Conservation (phyloP, 1,140 invertebrate species). For the Drosophila tsacasi region DNA sequence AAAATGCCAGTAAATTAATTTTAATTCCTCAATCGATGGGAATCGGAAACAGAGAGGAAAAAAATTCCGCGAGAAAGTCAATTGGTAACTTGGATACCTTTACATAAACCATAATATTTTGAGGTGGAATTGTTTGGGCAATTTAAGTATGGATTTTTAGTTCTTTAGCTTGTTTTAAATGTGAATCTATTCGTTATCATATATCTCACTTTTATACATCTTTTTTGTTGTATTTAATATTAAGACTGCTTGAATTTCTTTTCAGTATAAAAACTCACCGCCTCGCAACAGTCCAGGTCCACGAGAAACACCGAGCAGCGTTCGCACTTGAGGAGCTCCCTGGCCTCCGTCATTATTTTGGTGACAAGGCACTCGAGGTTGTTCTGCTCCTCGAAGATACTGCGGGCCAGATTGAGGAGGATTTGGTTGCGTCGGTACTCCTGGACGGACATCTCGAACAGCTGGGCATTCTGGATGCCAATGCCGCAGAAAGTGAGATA, state of each 20-base stretch:
- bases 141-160: background rate
- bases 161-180: background rate
- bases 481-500: slow-evolving; percentile 99
- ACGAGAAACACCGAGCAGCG: slow-evolving; percentile 95
- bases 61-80: background rate
- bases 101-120: too few species aligned
- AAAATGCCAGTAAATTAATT: slow-evolving; percentile 49
- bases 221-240: too few species aligned
- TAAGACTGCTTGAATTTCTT: background rate
- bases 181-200: background rate
- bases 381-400: slow-evolving; percentile 97
- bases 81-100: background rate
- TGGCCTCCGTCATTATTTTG: slow-evolving; percentile 98
- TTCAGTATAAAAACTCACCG: slow-evolving; percentile 87
- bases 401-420: slow-evolving; percentile 93
- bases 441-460: slow-evolving; percentile 96
- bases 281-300: slow-evolving; percentile 94
- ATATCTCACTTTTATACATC: too few species aligned
- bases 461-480: slow-evolving; percentile 98
- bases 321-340: slow-evolving; percentile 96
- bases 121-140: background rate
- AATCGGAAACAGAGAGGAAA: background rate
- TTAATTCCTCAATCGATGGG: slow-evolving; percentile 18
- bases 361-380: slow-evolving; percentile 96
- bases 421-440: slow-evolving; percentile 98